Conservation (phyloP, 2,888 invertebrate species). For the Eilema depressum region DNA sequence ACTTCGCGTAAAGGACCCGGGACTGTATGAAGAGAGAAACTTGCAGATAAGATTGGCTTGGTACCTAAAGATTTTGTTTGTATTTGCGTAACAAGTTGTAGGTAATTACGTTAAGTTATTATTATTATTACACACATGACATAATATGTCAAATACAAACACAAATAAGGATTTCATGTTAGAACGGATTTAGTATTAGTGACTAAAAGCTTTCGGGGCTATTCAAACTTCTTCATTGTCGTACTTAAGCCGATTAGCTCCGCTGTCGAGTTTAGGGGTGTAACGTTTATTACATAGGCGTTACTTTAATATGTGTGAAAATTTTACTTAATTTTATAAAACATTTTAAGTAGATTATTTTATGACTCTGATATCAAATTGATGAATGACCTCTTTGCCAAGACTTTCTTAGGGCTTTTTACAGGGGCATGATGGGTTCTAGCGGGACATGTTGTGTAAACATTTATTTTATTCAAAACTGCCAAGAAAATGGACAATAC, state of each 20-base stretch:
- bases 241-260: slow-evolving; percentile 42
- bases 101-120: background rate
- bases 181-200: slow-evolving; percentile 17
- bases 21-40: background rate
- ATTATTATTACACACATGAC: background rate
- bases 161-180: background rate
- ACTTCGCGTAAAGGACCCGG: no score
- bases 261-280: slow-evolving; percentile 46
- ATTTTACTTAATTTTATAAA: slow-evolving; percentile 19
- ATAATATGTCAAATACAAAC: no score
- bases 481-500: background rate
- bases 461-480: background rate
- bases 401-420: background rate
- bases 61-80: background rate
- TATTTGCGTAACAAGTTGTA: background rate
- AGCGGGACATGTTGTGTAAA: background rate
- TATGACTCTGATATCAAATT: background rate
- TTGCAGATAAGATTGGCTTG: background rate
- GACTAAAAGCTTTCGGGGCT: slow-evolving; percentile 33
- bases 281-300: slow-evolving; percentile 35
- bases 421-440: no score
- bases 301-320: slow-evolving; percentile 24
- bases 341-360: background rate
- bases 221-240: slow-evolving; percentile 38
- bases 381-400: background rate